Percentiles rank a stretch among this genome's conserved stretches.
Conservation (phyloP, 92 coral and sea anemone genomes). For the Porites divaricata region DNA sequence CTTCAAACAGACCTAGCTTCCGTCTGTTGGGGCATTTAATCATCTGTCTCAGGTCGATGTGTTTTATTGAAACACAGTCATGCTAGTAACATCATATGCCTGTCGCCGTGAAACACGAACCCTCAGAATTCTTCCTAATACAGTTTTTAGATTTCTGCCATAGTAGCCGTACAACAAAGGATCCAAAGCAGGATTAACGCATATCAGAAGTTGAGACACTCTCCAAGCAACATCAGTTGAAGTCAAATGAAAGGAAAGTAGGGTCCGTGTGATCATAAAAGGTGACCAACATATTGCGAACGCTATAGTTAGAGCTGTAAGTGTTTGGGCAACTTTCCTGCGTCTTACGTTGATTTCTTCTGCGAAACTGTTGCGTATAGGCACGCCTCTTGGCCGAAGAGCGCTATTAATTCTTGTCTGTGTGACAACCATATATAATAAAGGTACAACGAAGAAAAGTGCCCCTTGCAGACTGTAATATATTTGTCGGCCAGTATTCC, state of each 20-base stretch:
- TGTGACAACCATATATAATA: slow-evolving; percentile 28
- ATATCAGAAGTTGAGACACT: slow-evolving; percentile 47
- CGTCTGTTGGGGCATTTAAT: too few species aligned
- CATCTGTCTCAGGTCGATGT: too few species aligned
- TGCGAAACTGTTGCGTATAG: slow-evolving; percentile 5
- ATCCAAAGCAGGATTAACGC: slow-evolving; percentile 31
- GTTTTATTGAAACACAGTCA: neutral
- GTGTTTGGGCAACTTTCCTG: slow-evolving; percentile 27
- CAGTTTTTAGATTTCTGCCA: slow-evolving; percentile 21
- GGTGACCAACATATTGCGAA: slow-evolving; percentile 56
- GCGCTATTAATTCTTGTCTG: slow-evolving; percentile 3
- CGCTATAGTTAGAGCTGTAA: slow-evolving; percentile 38
- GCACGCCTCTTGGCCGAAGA: neutral
- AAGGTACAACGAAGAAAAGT: slow-evolving; percentile 13
- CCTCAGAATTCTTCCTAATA: neutral
- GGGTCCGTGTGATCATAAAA: slow-evolving; percentile 57
- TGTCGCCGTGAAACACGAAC: neutral
- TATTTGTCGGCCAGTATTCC: slow-evolving; percentile 32
- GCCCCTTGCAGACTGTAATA: slow-evolving; percentile 25
- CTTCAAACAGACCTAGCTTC: too few species aligned
- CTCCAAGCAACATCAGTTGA: slow-evolving; percentile 38
- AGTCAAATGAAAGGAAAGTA: slow-evolving; percentile 28
- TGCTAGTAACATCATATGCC: neutral
- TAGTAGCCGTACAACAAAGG: slow-evolving; percentile 32
- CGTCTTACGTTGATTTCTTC: neutral